A percentile compares a stretch with the other conserved stretches of the same genome.
Conservation (phyloP, 2,113 vertebrate genomes). For the Calidris pugnax region DNA sequence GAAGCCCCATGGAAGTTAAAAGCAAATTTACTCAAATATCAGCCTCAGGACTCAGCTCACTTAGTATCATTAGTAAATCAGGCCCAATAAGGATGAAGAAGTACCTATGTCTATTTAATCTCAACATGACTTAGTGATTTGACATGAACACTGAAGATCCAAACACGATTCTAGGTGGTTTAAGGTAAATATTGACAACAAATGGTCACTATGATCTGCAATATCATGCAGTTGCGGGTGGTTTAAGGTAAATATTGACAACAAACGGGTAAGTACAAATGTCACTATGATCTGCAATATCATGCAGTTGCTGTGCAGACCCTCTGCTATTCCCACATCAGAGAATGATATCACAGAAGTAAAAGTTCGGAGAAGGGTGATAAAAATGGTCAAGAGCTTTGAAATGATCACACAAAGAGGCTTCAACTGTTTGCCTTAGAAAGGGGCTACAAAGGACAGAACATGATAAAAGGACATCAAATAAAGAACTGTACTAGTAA, state of each 20-base stretch:
- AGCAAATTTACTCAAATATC: slow-evolving; percentile 7
- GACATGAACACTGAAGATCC: not conserved
- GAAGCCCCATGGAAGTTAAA: not conserved
- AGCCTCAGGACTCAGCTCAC: not conserved
- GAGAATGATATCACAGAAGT: not conserved
- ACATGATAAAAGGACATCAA: not conserved
- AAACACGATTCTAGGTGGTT: not conserved
- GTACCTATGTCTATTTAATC: not conserved
- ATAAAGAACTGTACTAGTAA: not conserved
- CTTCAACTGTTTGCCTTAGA: not conserved
- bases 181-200: not conserved
- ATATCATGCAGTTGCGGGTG: not conserved
- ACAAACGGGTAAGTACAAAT: not conserved
- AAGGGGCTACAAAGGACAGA: not conserved
- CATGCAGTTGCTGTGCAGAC: not conserved
- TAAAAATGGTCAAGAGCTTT: not conserved
- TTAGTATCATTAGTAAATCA: not conserved
- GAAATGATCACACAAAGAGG: not conserved
- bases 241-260: not conserved
- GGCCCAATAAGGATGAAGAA: not conserved
- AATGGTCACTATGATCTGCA: not conserved
- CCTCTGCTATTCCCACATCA: not conserved
- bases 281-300: not conserved
- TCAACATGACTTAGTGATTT: not conserved
- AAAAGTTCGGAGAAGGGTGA: not conserved